Conservation (phyloP, 2,888 invertebrate genomes). For the Pseudoips prasinana region DNA sequence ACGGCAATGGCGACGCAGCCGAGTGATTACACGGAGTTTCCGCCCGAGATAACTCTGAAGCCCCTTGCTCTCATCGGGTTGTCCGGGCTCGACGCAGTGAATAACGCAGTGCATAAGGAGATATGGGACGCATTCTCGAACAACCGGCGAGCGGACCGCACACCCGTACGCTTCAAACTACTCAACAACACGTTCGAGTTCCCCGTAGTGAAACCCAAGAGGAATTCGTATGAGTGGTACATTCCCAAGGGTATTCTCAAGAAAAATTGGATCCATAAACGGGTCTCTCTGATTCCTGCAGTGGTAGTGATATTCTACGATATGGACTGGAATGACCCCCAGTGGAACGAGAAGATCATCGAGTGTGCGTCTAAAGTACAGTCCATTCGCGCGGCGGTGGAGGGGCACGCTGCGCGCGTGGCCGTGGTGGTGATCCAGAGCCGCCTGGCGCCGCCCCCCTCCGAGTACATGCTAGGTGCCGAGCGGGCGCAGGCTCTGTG, state of each 20-base stretch:
- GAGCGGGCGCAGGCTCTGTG: slow-evolving; percentile 96
- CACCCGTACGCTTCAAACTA: slow-evolving; percentile 91
- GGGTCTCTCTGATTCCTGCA: slow-evolving; percentile 93
- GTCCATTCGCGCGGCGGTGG: slow-evolving; percentile 87
- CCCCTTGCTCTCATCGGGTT: slow-evolving; percentile 94
- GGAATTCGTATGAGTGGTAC: slow-evolving; percentile 97
- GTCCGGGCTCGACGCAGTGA: slow-evolving; percentile 92
- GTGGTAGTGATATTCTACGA: slow-evolving; percentile 97
- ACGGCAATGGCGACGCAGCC: slow-evolving; percentile 77
- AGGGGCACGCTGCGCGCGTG: slow-evolving; percentile 88
- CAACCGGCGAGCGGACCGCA: slow-evolving; percentile 90
- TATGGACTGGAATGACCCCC: slow-evolving; percentile 97
- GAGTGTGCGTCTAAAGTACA: slow-evolving; percentile 96
- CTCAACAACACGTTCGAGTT: slow-evolving; percentile 92
- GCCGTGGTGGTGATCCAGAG: slow-evolving; percentile 96
- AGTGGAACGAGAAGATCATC: slow-evolving; percentile 97
- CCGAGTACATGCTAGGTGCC: slow-evolving; percentile 92
- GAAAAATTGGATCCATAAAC: slow-evolving; percentile 97
- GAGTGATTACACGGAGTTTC: slow-evolving; percentile 86
- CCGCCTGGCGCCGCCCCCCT: slow-evolving; percentile 87
- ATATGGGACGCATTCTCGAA: slow-evolving; percentile 97
- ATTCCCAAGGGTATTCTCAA: slow-evolving; percentile 97
- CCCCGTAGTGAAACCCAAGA: slow-evolving; percentile 92
- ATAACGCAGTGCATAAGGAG: slow-evolving; percentile 93
- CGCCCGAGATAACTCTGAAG: slow-evolving; percentile 90